Conservation (phyloP, 2,888 invertebrate genomes). For the Macaria notata region DNA sequence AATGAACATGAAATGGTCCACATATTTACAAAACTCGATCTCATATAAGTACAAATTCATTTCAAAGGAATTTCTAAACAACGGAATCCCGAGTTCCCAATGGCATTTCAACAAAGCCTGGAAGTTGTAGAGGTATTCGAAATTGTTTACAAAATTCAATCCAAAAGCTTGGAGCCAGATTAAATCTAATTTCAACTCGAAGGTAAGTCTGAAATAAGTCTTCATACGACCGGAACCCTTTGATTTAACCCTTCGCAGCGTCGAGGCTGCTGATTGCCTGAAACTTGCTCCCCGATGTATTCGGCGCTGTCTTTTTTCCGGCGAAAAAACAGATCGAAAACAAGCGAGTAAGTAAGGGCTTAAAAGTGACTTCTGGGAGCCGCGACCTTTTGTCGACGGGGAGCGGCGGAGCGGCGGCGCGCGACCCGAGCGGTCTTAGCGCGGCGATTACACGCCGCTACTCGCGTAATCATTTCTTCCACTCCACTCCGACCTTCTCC, state of each 20-base stretch:
- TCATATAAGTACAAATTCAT: slow-evolving; percentile 75
- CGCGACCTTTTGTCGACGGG: slow-evolving; percentile 45
- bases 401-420: slow-evolving; percentile 35
- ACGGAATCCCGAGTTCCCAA: slow-evolving; percentile 73
- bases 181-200: slow-evolving; percentile 82
- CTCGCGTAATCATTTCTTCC: slow-evolving; percentile 48
- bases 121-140: slow-evolving; percentile 79
- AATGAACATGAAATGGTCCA: slow-evolving; percentile 61
- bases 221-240: slow-evolving; percentile 82
- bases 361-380: slow-evolving; percentile 69
- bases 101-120: slow-evolving; percentile 81
- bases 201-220: slow-evolving; percentile 82
- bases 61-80: slow-evolving; percentile 79
- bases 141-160: slow-evolving; percentile 83
- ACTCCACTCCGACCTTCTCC: slow-evolving; percentile 31
- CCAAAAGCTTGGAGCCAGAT: slow-evolving; percentile 81
- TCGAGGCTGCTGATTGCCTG: slow-evolving; percentile 77
- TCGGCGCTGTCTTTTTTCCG: slow-evolving; percentile 68
- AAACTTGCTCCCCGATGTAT: slow-evolving; percentile 74
- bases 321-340: slow-evolving; percentile 77
- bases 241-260: slow-evolving; percentile 79
- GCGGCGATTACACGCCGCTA: slow-evolving; percentile 44
- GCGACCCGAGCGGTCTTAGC: slow-evolving; percentile 43
- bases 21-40: slow-evolving; percentile 65
- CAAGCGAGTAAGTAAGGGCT: slow-evolving; percentile 76